Base-by-base conservation (phyloP, 2,888 invertebrate genomes). In the Drosophila nr. medialis region DNA sequence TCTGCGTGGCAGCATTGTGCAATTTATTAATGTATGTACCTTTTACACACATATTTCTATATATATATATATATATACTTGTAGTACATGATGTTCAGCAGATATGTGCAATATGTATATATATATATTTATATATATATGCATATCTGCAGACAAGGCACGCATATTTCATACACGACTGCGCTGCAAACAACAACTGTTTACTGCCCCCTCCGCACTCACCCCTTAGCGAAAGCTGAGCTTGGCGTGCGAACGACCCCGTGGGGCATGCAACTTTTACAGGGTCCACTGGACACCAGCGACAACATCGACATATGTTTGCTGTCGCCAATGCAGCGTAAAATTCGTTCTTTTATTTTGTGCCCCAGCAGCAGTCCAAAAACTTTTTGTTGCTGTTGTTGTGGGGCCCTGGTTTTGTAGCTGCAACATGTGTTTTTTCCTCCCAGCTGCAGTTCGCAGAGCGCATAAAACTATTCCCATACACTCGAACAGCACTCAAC, bases 271-370 rank as follows among this genome's bases (percentile, higher is more conserved):
- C 34, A 72, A 83, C 76, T 83, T 82, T 61, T 75, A 55, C 81
- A 53, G 72, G 49, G 15, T 71, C 81, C 80, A 70, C 55, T 64
- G 77, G 77, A 80, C 81, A 49, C 13, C 36, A 67, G 66, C 56
- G 60, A 51, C 75, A 68, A 59, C 76, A 62, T 55, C 81, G 81
- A 77, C 80, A 83, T 81, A 81, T 84, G 81, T 84, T 84, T 64
- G 67, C 77, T 75, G 83, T 86, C 86, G 80, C 83, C 86, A 83
- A 83, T 86, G 83, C 86, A 86, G 80, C 86, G 86, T 80, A 65
- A 79, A 85, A 86, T 85, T 69, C 64, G 69, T 66, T 78, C 56
- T 65, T 77, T 76, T 76, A 75, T 63, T 64, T 53, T 34, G 18
- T 51, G 6, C 32, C 21, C 18, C 49, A 10, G 21, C 24, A n/a